These are phyloP conservation scores for Tauraco hartlaubi DNA, from an alignment of 2,797 vertebrate genomes.

Conservation along the genomic window DNA sequence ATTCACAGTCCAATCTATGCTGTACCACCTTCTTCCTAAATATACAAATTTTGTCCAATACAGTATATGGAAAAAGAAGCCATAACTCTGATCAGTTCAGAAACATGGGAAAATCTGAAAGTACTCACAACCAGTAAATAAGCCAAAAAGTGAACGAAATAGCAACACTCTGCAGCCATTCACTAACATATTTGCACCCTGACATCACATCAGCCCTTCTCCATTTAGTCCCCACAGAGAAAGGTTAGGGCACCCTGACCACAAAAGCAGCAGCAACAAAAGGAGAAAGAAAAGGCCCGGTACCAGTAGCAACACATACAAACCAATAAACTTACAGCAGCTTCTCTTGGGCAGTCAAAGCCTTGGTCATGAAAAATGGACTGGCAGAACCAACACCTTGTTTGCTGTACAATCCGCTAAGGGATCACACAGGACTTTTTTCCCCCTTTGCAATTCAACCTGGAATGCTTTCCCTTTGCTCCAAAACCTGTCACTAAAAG, in stretches of 20 bases:
- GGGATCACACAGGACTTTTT: background rate
- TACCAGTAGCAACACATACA: background rate
- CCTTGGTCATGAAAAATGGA: background rate
- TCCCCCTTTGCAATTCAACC: background rate
- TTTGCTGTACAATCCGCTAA: background rate
- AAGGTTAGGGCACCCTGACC: background rate
- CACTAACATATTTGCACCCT: background rate
- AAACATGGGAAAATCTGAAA: background rate
- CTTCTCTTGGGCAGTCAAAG: background rate
- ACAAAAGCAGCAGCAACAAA: background rate
- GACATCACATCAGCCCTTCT: background rate
- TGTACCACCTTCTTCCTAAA: background rate
- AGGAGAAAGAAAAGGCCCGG: background rate
- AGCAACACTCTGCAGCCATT: background rate
- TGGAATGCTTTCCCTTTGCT: background rate
- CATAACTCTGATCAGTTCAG: background rate
- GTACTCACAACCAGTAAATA: background rate
- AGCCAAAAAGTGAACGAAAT: background rate
- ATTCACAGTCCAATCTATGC: background rate
- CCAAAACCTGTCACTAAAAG: background rate
- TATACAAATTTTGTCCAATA: background rate
- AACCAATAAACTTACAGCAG: background rate
- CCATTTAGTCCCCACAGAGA: background rate
- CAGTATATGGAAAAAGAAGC: background rate
- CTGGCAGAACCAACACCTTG: background rate